Conservation (phyloP, 2,113 vertebrate species). For the Copsychus sechellarum region DNA sequence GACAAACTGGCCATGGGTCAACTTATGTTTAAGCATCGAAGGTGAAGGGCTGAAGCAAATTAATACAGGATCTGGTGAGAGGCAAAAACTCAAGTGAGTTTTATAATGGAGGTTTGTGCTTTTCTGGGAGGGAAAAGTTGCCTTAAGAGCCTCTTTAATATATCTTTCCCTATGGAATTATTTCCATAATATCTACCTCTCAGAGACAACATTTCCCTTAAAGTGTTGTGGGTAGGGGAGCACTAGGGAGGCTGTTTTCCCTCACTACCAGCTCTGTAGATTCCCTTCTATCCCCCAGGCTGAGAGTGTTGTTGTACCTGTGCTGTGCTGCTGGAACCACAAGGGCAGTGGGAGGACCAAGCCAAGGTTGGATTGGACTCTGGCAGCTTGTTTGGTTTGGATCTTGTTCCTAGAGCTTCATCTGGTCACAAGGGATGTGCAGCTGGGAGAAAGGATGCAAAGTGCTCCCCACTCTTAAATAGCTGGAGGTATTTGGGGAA, state of each 20-base stretch:
- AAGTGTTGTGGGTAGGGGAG: neutral
- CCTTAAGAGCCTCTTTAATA: neutral
- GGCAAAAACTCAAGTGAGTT: neutral
- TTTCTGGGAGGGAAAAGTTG: neutral
- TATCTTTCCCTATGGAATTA: neutral
- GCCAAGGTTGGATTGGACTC: neutral
- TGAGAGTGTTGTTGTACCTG: neutral
- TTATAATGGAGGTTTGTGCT: neutral
- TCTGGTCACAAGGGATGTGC: neutral
- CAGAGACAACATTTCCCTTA: neutral
- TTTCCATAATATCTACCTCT: neutral
- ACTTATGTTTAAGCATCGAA: neutral
- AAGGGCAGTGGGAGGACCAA: neutral
- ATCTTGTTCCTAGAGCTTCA: neutral
- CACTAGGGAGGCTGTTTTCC: neutral
- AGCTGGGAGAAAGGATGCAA: neutral
- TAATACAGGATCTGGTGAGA: neutral
- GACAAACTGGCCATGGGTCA: rapidly evolving
- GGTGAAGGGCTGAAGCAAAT: neutral
- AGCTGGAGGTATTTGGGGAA: neutral
- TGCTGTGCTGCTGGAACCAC: neutral
- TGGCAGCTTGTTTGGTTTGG: neutral
- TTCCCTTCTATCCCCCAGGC: neutral
- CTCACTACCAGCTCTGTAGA: rapidly evolving
- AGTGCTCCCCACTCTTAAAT: neutral